Base-by-base conservation (phyloP, 2,797 vertebrate species). In the Borostomias antarcticus region DNA sequence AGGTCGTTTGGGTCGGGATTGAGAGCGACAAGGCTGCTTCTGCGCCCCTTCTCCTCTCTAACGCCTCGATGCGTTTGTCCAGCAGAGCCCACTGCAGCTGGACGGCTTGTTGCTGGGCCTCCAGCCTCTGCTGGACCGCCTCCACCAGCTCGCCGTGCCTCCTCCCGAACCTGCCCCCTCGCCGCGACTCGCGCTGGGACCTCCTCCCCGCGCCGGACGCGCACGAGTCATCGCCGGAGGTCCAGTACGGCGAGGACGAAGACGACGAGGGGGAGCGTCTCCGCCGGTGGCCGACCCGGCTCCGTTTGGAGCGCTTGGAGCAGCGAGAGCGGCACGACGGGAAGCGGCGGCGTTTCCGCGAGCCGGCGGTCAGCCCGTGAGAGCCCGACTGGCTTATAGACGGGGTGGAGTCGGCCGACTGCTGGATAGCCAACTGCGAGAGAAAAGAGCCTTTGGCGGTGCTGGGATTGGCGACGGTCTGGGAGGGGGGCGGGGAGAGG, bases 61-160 rank as follows among this genome's bases (percentile, higher is more conserved):
- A 58, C 25, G 62, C 62, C 13, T 77, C 64, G 0, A 84, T 66
- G 26, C 82, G 73, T 25, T 66, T 67, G 56, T 79, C 80, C 56
- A 82, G 65, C 32, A 74, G 5, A 19, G 51, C 64, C 78, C 80
- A 82, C 35, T 84, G 82, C 5, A 71, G 58, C 58, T 83, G 74
- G 25, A 75, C 56, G 10, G 75, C 70, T 65, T 69, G 72, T 56
- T 81, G 76, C 32, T 81, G 79, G 8, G 73, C 64, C 19, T 80
- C 77, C 62, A 84, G 48, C 40, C 77, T 81, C 75, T 80, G 73
- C 43, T 82, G 71, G 61, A 84, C 67, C 45, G 67, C 58, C 59
- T 76, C 70, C 29, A 84, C 58, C 13, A 82, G 65, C 25, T 60
- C 74, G 2, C 43, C 45, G 2, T 72, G 68, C 40, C 60, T 64